A percentile compares a stretch with the other conserved stretches of the same genome.
phyloP scores from a whole-genome alignment of 2,888 invertebrate species.

The Cistogaster globosa region DNA sequence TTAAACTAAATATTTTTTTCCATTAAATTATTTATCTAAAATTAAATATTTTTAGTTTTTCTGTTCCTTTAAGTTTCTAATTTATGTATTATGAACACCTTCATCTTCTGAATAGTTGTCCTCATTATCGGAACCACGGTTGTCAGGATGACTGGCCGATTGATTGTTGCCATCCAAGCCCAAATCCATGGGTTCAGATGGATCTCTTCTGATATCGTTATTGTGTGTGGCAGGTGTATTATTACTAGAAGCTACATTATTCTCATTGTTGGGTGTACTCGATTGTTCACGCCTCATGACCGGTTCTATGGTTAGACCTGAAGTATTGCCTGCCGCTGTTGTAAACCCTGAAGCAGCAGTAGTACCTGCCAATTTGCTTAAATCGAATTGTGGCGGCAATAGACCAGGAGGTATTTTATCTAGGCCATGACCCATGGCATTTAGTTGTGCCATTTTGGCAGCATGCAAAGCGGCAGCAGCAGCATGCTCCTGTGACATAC shows the following conservation, averaged over 20 bases:
- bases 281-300: constrained; percentile 78
- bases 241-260: constrained; percentile 37
- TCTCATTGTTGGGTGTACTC: constrained; percentile 68
- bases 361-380: constrained; percentile 78
- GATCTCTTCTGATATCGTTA: constrained; percentile 79
- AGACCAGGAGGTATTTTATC: constrained; percentile 85
- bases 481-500: constrained; percentile 87
- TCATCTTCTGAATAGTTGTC: constrained; percentile 83
- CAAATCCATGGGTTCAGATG: constrained; percentile 82
- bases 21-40: constrained; percentile 38
- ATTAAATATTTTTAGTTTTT: constrained; percentile 23
- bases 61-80: constrained; percentile 16
- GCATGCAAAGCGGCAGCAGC: constrained; percentile 90
- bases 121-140: constrained; percentile 80
- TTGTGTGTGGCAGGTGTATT: constrained; percentile 71
- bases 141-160: constrained; percentile 81
- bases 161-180: constrained; percentile 81
- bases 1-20: constrained; percentile 5
- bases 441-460: constrained; percentile 90
- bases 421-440: constrained; percentile 85
- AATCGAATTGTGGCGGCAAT: constrained; percentile 82
- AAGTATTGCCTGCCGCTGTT: constrained; percentile 66
- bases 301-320: constrained; percentile 81
- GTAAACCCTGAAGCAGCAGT: constrained; percentile 68
- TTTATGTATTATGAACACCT: constrained; percentile 82